phyloP scores from a whole-genome alignment of 92 coral and sea anemone species.

The Actinostola sp. region DNA sequence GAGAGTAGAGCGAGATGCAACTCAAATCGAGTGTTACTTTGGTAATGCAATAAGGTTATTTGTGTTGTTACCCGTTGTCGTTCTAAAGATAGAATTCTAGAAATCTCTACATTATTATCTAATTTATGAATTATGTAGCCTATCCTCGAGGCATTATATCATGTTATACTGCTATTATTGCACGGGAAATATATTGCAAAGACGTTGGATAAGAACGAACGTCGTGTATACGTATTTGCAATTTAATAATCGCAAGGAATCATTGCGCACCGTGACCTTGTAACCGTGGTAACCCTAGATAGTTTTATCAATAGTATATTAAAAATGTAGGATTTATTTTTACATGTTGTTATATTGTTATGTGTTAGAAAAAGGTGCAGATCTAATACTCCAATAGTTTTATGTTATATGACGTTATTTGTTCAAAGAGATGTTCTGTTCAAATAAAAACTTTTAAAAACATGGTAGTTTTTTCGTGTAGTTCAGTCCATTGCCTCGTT shows the following conservation, averaged over 20 bases:
- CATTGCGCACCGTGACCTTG: too few species aligned
- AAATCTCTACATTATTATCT: conserved; percentile 16
- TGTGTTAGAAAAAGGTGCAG: conserved; percentile 19
- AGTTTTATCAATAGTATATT: not conserved
- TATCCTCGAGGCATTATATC: not conserved
- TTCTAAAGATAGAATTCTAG: conserved; percentile 11
- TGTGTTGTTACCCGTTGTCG: conserved; percentile 1
- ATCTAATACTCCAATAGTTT: conserved; percentile 9
- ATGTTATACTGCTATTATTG: too few species aligned
- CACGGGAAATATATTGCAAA: too few species aligned
- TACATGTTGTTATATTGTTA: conserved; percentile 6
- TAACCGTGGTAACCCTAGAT: not conserved
- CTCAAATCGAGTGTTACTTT: too few species aligned
- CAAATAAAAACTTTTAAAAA: conserved; percentile 16
- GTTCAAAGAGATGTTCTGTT: conserved; percentile 24
- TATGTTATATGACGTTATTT: conserved; percentile 13
- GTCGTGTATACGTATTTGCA: too few species aligned
- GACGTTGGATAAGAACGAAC: too few species aligned
- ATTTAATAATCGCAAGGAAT: too few species aligned
- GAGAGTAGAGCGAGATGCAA: too few species aligned
- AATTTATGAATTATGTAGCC: conserved; percentile 12
- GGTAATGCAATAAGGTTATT: not conserved
- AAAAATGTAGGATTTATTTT: conserved; percentile 7
- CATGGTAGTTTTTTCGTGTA: not conserved
- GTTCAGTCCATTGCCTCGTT: not conserved